Evolutionary conservation across 2,888 invertebrate genomes (phyloP), one percentile per base, ranked within the genome.

Genomic region (Pseudococcus longispinus): DNA sequence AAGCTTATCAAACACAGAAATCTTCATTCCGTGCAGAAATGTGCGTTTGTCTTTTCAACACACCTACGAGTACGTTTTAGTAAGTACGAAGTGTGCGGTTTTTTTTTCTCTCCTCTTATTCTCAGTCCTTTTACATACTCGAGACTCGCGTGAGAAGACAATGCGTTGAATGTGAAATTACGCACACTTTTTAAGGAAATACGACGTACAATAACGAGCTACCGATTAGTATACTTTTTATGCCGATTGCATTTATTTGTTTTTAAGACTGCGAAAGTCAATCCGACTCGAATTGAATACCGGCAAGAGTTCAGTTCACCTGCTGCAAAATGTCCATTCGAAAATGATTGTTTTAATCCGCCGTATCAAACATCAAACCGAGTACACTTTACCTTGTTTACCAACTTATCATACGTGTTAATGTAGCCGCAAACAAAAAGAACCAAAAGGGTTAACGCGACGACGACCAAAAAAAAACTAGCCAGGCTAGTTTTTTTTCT

Each of bases 21-120:
- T 65, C 65, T 65, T 65, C 65, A 26, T 65, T 65, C 65, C 65
- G 26, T 65, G 65, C 65, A 65, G 65, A 65, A 65, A 65, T 65
- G 37, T 37, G 65, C 65, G 26, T 51, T 51, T 26, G 65, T 65
- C 65, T 65, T 51, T 51, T 65, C 65, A 26, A 65, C 65, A 65
- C 65, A 65, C 65, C 65, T 65, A 60, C 44, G 44, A 46, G 13
- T 46, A 51, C 65, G 65, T 65, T 65, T 65, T 26, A 51, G 51
- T 51, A 51, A n/a, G 65, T 65, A 65, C 26, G 26, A 65, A 51
- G 51, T 51, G 65, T 65, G 65, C 65, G 26, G 23, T 65, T 65
- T 65, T 65, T 65, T 65, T 26, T 65, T 13, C 13, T 20, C 11
- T n/a, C n/a, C 20, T 20, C n/a, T 20, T 6, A 55, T 20, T 11